Conservation (phyloP, 2,888 invertebrate species). For the Drosophila meridiana region DNA sequence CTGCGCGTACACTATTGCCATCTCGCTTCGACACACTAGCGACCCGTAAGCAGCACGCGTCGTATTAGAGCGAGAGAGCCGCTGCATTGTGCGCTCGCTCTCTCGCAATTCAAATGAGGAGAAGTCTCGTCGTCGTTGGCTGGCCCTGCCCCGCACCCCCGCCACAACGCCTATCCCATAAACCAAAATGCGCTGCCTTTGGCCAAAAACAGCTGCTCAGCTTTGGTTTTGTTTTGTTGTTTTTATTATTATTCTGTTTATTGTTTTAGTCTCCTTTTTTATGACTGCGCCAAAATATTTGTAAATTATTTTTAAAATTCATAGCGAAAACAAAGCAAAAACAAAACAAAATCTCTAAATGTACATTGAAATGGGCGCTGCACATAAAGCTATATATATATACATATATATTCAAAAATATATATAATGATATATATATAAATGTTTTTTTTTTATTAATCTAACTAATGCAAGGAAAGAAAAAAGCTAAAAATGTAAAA, state of each 20-base stretch:
- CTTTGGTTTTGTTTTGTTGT: slow-evolving; percentile 64
- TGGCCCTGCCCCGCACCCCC: slow-evolving; percentile 31
- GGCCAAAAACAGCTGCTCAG: slow-evolving; percentile 64
- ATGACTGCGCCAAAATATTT: slow-evolving; percentile 74
- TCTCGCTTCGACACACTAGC: slow-evolving; percentile 56
- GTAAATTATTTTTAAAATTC: slow-evolving; percentile 69
- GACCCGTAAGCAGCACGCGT: slow-evolving; percentile 18
- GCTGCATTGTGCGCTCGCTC: slow-evolving; percentile 31
- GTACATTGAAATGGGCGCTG: slow-evolving; percentile 65
- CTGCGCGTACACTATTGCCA: slow-evolving; percentile 48
- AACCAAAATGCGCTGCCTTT: slow-evolving; percentile 44
- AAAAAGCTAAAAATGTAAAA: slow-evolving; percentile 30
- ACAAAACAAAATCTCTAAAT: slow-evolving; percentile 47
- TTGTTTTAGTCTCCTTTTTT: slow-evolving; percentile 57
- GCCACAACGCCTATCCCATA: slow-evolving; percentile 20
- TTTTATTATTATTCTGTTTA: slow-evolving; percentile 70
- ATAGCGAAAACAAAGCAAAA: slow-evolving; percentile 42
- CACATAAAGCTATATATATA: slow-evolving; percentile 56
- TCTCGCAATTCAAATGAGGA: slow-evolving; percentile 50
- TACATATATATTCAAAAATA: slow-evolving; percentile 25
- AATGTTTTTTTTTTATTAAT: slow-evolving; percentile 51
- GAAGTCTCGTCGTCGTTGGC: slow-evolving; percentile 52
- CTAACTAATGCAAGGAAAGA: slow-evolving; percentile 35
- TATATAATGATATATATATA: slow-evolving; percentile 31
- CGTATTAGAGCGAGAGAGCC: slow-evolving; percentile 44